Evolutionary conservation across 2,888 invertebrate genomes (phyloP), one percentile per base, ranked within the genome.

Genomic region (Caenorhabditis panamensis): DNA sequence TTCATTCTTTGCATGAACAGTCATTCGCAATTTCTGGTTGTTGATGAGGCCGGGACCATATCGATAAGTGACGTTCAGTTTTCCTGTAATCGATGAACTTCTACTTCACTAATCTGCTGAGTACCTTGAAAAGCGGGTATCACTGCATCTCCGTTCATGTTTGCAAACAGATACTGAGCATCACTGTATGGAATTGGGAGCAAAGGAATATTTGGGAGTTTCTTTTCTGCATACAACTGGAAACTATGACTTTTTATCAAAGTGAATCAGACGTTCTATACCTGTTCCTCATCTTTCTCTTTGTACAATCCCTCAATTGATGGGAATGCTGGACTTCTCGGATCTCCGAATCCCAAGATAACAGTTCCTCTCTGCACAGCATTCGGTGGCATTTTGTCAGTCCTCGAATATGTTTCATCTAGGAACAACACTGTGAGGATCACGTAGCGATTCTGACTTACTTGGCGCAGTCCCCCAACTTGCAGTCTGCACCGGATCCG

Each of bases 311-410:
- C 89, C 91, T 92, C 90, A 66, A 90, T 92, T 13, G 93, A 89
- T 1, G 93, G 93, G 83, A 92, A 93, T 1, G 91, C 91, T 1
- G 92, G 93, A 2, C 93, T 93, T 3, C 92, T 88, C 9, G 92
- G 92, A 85, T 93, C 93, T 1, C 93, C 93, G 61, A 88, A 61
- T 26, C 78, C 82, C 83, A 89, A 26, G 91, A 86, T 31, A 91
- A 91, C 16, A 11, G 91, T 90, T 9, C 93, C 93, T 28, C 92
- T 87, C 82, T 93, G 93, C 5, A 92, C 92, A n/a, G 92, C 93
- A 37, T 91, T 88, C 0, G 90, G 89, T 0, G 93, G 93, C 88
- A 93, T 90, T 91, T 91, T 93, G 88, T 91, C 91, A n/a, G 90
- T 90, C 63, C 90, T 85, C 3, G 92, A 92, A 83, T 91, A 92